Evolutionary conservation across 2,888 invertebrate species (phyloP).

Genomic region (Drosophila anomalipes): DNA sequence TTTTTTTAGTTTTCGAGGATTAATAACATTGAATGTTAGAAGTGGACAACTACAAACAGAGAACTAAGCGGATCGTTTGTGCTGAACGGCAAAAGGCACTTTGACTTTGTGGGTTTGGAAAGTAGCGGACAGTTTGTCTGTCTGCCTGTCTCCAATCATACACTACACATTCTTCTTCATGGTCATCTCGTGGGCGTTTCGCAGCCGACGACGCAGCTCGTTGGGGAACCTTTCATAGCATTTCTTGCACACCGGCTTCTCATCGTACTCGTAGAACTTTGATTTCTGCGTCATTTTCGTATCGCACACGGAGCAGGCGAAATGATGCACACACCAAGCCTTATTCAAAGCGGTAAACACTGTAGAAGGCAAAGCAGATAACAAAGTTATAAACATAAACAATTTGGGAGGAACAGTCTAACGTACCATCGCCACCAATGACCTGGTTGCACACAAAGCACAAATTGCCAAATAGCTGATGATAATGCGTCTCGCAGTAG

Average conservation of each 20-base stretch:
- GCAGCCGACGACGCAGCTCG: conserved; percentile 96
- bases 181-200: conserved; percentile 94
- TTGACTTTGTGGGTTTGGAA: conserved; percentile 48
- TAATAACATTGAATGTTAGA: conserved; percentile 65
- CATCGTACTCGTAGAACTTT: conserved; percentile 99
- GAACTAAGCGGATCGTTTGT: conserved; percentile 42
- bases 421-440: conserved; percentile 97
- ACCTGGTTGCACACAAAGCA: conserved; percentile 99
- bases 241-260: conserved; percentile 99
- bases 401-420: background rate
- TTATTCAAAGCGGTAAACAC: conserved; percentile 99
- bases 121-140: background rate
- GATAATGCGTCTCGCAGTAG: conserved; percentile 99
- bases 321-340: conserved; percentile 99
- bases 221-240: conserved; percentile 98
- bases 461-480: conserved; percentile 98
- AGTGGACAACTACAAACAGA: conserved; percentile 65
- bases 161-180: conserved; percentile 86
- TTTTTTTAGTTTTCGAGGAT: conserved; percentile 51
- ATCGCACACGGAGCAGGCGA: conserved; percentile 98
- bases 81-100: conserved; percentile 63
- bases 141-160: conserved; percentile 18
- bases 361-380: conserved; percentile 82
- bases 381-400: background rate
- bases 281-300: conserved; percentile 97